Conservation (phyloP, 1,140 invertebrate genomes). For the Tetragnatha versicolor region DNA sequence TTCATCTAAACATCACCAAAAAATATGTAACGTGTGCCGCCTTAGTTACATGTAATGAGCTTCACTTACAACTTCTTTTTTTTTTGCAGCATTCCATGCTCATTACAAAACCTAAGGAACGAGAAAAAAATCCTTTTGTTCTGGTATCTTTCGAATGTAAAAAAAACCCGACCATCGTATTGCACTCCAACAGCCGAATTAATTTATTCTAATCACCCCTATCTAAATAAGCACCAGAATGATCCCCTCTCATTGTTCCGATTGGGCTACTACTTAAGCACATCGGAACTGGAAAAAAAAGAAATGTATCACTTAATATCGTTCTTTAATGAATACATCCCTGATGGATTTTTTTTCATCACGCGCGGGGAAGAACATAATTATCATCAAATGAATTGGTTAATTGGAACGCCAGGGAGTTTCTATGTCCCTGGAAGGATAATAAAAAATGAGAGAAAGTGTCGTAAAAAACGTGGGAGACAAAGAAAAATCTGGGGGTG, state of each 20-base stretch:
- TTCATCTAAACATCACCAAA: too few species aligned
- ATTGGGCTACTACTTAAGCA: conserved; percentile 14
- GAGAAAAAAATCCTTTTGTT: too few species aligned
- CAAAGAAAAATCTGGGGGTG: conserved; percentile 30
- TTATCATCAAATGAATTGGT: conserved; percentile 52
- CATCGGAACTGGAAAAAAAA: conserved; percentile 16
- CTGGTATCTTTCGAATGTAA: too few species aligned
- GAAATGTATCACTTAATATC: conserved; percentile 40
- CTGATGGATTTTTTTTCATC: neutral
- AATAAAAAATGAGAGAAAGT: neutral
- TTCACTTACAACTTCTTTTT: too few species aligned
- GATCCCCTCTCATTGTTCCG: neutral
- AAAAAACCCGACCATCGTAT: too few species aligned
- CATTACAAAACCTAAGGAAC: too few species aligned
- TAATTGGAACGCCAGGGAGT: conserved; percentile 29
- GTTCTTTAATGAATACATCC: conserved; percentile 44
- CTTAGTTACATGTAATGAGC: too few species aligned
- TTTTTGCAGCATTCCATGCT: too few species aligned
- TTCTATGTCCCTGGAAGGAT: neutral
- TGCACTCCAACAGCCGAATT: conserved; percentile 1
- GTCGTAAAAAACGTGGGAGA: conserved; percentile 1
- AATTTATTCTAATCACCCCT: conserved; percentile 17
- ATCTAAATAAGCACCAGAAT: neutral
- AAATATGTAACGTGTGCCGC: too few species aligned
- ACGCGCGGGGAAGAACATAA: conserved; percentile 11